A percentile compares a stretch with the other conserved stretches of the same genome.
These are phyloP conservation scores for Brachystomella parvula DNA, from an alignment of 1,140 invertebrate genomes.

Conservation along the genomic window DNA sequence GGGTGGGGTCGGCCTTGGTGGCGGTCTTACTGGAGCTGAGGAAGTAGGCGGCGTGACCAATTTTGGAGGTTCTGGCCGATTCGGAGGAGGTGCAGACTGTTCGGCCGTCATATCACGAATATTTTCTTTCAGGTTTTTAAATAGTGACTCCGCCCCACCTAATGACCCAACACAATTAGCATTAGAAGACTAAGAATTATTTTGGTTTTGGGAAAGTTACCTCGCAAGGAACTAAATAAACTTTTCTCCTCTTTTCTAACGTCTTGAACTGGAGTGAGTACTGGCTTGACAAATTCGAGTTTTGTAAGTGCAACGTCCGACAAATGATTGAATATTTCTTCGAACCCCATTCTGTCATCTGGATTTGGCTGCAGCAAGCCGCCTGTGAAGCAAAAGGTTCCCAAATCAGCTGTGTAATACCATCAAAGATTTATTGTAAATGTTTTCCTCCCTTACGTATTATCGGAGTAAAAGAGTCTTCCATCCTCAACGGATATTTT, in stretches of 20 bases:
- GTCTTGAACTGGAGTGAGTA: neutral
- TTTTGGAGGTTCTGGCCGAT: neutral
- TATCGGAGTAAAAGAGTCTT: conserved; percentile 16
- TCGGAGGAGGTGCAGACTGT: conserved; percentile 14
- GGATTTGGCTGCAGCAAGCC: conserved; percentile 22
- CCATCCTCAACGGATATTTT: conserved; percentile 48
- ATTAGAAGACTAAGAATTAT: neutral
- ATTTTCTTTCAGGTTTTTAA: conserved; percentile 37
- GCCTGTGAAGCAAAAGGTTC: conserved; percentile 8
- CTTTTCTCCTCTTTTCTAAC: conserved; percentile 3
- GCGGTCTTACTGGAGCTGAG: neutral
- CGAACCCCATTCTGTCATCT: conserved; percentile 12
- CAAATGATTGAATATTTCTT: conserved; percentile 6
- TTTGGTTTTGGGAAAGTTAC: conserved; percentile 6
- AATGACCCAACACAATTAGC: neutral
- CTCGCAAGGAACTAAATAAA: conserved; percentile 5
- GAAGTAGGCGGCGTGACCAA: neutral
- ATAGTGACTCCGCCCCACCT: conserved; percentile 34
- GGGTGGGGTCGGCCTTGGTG: neutral
- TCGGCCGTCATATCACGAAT: conserved; percentile 9
- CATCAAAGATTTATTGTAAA: neutral
- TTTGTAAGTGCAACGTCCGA: neutral
- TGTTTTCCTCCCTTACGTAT: conserved; percentile 12
- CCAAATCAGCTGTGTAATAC: neutral
- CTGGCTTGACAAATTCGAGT: neutral